These are phyloP conservation scores for Creontiades dilutus DNA, from an alignment of 2,888 invertebrate genomes.

Conservation along the genomic window DNA sequence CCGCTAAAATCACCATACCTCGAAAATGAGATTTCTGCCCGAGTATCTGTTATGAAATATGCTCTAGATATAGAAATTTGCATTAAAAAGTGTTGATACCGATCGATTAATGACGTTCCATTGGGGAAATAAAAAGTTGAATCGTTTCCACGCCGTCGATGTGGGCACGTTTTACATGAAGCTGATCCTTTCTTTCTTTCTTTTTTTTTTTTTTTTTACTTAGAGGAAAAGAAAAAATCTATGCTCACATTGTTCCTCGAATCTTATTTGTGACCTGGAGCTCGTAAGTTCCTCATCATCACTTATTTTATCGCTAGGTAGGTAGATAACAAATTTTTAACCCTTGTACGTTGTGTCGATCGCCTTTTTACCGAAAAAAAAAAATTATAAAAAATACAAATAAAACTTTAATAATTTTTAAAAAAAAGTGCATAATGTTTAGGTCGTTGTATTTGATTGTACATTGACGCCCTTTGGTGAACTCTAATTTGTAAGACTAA, in stretches of 20 bases:
- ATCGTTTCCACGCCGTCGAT: neutral
- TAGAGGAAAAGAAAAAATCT: slow-evolving; percentile 58
- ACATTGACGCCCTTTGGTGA: neutral
- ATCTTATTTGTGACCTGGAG: slow-evolving; percentile 63
- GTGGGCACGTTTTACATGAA: neutral
- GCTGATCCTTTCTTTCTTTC: neutral
- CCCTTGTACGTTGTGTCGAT: slow-evolving; percentile 39
- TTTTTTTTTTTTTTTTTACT: slow-evolving; percentile 23
- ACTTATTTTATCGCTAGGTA: slow-evolving; percentile 66
- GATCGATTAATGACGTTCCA: slow-evolving; percentile 34
- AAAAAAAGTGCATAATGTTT: slow-evolving; percentile 17
- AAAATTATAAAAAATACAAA: slow-evolving; percentile 2
- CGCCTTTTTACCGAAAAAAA: slow-evolving; percentile 56
- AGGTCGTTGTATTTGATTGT: slow-evolving; percentile 7
- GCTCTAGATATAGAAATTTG: neutral
- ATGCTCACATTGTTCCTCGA: slow-evolving; percentile 70
- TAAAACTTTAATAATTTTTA: neutral
- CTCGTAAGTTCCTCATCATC: slow-evolving; percentile 72
- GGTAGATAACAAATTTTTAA: slow-evolving; percentile 66
- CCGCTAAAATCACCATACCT: neutral
- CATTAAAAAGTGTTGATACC: slow-evolving; percentile 22
- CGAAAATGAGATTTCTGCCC: slow-evolving; percentile 9
- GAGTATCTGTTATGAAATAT: neutral
- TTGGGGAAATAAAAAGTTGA: neutral
- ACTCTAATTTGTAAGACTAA: slow-evolving; percentile 36